Conservation (phyloP, 2,113 vertebrate genomes). For the Rynchops niger region DNA sequence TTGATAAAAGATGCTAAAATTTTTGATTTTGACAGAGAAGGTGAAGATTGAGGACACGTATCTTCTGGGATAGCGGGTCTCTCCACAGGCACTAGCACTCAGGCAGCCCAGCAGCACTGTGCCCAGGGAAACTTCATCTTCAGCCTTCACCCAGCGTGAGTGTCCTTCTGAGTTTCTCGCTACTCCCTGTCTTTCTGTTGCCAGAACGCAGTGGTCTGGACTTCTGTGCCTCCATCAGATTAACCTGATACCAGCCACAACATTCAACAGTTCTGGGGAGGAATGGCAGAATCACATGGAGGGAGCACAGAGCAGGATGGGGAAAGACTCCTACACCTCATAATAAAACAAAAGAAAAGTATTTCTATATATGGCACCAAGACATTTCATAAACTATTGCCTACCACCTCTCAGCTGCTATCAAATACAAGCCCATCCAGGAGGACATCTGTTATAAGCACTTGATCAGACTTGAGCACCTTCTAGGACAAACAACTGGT, state of each 20-base stretch:
- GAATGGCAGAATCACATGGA: not conserved
- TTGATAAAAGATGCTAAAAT: not conserved
- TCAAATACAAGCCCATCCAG: not conserved
- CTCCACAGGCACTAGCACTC: not conserved
- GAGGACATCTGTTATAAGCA: not conserved
- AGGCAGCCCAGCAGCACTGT: not conserved
- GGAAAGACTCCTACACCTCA: not conserved
- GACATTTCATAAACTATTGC: not conserved
- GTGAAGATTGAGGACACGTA: accelerated
- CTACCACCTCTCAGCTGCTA: not conserved
- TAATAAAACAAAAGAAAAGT: not conserved
- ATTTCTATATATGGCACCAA: not conserved
- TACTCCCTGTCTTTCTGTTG: not conserved
- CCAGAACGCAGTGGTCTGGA: not conserved
- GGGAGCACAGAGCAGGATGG: not conserved
- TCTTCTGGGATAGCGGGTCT: not conserved
- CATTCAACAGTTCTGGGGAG: not conserved
- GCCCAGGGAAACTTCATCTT: not conserved
- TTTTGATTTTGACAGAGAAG: too few relatives aligned
- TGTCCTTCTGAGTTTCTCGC: accelerated
- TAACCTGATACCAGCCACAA: not conserved
- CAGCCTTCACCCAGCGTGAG: accelerated
- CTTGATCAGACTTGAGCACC: not conserved
- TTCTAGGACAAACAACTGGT: not conserved
- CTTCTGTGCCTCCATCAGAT: not conserved